Evolutionary conservation across 2,888 invertebrate species (phyloP).

Genomic region (Ormyrus nitidulus): DNA sequence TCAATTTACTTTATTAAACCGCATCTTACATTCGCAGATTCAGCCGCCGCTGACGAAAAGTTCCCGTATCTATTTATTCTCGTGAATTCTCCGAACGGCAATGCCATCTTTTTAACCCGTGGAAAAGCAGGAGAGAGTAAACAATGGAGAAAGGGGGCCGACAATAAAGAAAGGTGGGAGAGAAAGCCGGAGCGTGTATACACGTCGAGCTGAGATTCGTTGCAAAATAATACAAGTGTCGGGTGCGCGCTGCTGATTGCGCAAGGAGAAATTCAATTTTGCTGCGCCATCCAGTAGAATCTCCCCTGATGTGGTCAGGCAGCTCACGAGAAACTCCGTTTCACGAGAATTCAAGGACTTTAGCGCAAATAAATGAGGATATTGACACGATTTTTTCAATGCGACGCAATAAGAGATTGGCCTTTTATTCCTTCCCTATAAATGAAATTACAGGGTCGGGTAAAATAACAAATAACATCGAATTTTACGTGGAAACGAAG

Average conservation of each 20-base stretch:
- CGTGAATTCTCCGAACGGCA: too few relatives aligned
- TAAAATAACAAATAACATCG: too few relatives aligned
- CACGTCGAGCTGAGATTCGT: not conserved
- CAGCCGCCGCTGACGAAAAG: too few relatives aligned
- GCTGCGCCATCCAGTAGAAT: constrained; percentile 5
- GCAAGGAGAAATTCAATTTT: constrained; percentile 61
- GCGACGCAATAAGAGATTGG: constrained; percentile 18
- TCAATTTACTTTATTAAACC: too few relatives aligned
- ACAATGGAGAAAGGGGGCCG: not conserved
- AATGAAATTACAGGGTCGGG: too few relatives aligned
- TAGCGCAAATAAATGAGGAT: constrained; percentile 44
- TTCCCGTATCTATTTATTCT: too few relatives aligned
- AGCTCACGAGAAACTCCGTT: constrained; percentile 33
- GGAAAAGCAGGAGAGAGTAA: not conserved
- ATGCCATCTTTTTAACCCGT: not conserved
- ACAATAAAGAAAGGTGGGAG: not conserved
- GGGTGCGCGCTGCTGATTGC: constrained; percentile 58
- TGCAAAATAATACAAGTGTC: constrained; percentile 58
- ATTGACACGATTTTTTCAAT: constrained; percentile 46
- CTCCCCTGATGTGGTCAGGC: constrained; percentile 17
- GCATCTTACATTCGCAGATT: too few relatives aligned
- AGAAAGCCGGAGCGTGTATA: not conserved
- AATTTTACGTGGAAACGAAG: too few relatives aligned
- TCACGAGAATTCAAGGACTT: constrained; percentile 40
- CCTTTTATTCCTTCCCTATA: not conserved